These are phyloP conservation scores for Papilio demoleus DNA, from an alignment of 2,888 invertebrate genomes.

Conservation along the genomic window DNA sequence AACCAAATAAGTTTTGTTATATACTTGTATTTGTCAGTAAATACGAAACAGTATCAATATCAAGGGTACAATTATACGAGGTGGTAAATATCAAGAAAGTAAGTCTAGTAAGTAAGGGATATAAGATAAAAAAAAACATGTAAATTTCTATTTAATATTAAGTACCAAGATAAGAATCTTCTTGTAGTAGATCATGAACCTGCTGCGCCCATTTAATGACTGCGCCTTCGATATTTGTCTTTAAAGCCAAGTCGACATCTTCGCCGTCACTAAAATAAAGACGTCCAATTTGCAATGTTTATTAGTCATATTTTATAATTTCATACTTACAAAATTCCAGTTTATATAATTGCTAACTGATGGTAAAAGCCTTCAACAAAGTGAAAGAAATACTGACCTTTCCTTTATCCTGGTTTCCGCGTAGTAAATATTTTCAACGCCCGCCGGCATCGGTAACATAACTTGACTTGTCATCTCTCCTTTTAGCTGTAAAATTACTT, in stretches of 20 bases:
- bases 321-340: too few species aligned
- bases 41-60: too few species aligned
- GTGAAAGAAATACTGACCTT: slow-evolving; percentile 60
- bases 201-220: slow-evolving; percentile 94
- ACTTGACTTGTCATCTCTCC: slow-evolving; percentile 95
- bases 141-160: too few species aligned
- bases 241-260: slow-evolving; percentile 87
- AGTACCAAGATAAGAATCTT: slow-evolving; percentile 86
- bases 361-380: too few species aligned
- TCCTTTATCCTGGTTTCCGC: slow-evolving; percentile 79
- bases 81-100: too few species aligned
- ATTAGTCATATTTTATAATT: neutral
- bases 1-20: neutral
- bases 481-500: slow-evolving; percentile 77
- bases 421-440: slow-evolving; percentile 87
- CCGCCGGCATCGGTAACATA: slow-evolving; percentile 92
- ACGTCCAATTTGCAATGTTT: slow-evolving; percentile 33
- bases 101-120: too few species aligned
- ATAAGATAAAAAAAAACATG: too few species aligned
- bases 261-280: slow-evolving; percentile 80
- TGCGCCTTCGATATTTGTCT: slow-evolving; percentile 92
- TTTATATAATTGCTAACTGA: too few species aligned
- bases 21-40: neutral
- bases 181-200: slow-evolving; percentile 90
- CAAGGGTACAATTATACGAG: too few species aligned